phyloP scores from a whole-genome alignment of 2,888 invertebrate species.

The Bombylius major region DNA sequence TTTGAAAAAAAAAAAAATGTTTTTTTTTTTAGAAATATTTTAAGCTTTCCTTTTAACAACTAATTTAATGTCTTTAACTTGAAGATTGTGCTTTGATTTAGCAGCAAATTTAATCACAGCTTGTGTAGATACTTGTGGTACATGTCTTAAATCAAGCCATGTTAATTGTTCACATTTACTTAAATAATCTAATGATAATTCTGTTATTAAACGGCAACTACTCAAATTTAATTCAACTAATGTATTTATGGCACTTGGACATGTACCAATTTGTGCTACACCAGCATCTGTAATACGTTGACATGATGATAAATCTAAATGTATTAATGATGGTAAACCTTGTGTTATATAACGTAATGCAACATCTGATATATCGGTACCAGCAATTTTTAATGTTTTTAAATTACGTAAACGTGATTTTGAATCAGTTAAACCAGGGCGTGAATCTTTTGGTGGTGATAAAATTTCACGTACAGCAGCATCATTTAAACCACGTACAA shows the following conservation, averaged over 20 bases:
- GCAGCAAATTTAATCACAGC: constrained; percentile 75
- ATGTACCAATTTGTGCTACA: constrained; percentile 71
- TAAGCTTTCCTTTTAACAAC: constrained; percentile 44
- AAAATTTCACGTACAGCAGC: constrained; percentile 71
- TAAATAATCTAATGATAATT: constrained; percentile 69
- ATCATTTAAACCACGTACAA: constrained; percentile 76
- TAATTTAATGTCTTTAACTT: constrained; percentile 66
- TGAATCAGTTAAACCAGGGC: constrained; percentile 62
- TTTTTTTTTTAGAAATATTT: no score
- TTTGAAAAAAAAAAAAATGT: no score
- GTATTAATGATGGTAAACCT: constrained; percentile 59
- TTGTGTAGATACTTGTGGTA: constrained; percentile 66
- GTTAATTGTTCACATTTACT: constrained; percentile 59
- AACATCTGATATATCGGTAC: constrained; percentile 85
- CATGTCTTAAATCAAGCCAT: constrained; percentile 65
- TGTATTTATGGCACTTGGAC: constrained; percentile 50
- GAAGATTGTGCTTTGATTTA: constrained; percentile 63
- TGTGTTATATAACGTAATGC: constrained; percentile 53
- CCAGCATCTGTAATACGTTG: constrained; percentile 81
- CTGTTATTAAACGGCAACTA: constrained; percentile 70
- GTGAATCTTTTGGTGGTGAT: constrained; percentile 73
- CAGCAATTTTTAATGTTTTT: constrained; percentile 62
- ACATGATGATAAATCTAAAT: constrained; percentile 74
- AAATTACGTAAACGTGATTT: constrained; percentile 66
- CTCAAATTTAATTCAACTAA: constrained; percentile 66